Evolutionary conservation across 1,140 invertebrate genomes (phyloP).

Genomic region (Drosophila kohkoa): DNA sequence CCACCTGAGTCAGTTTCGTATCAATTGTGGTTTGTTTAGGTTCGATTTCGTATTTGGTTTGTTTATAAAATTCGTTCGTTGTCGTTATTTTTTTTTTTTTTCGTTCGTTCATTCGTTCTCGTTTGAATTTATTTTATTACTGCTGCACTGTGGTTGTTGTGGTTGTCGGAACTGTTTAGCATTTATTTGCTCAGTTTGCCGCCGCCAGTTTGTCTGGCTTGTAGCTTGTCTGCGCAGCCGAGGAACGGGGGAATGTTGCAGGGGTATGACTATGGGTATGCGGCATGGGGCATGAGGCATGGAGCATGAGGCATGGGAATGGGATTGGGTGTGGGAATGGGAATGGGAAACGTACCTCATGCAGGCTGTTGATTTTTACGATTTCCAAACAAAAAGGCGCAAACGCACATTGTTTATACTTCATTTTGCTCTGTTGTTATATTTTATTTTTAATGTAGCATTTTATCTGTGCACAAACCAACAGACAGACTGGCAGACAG

Average conservation of each 20-base stretch:
- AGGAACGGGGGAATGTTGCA: constrained; percentile 2
- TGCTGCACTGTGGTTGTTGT: constrained; percentile 50
- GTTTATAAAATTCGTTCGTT: constrained; percentile 63
- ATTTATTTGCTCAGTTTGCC: constrained; percentile 73
- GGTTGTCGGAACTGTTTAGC: constrained; percentile 63
- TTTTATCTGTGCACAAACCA: constrained; percentile 38
- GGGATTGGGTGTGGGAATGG: not conserved
- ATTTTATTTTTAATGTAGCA: constrained; percentile 47
- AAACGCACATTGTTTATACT: constrained; percentile 49
- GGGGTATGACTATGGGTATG: constrained; percentile 1
- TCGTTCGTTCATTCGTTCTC: constrained; percentile 10
- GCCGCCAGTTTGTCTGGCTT: constrained; percentile 74
- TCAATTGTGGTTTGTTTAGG: constrained; percentile 76
- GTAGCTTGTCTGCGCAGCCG: constrained; percentile 2
- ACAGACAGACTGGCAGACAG: not conserved
- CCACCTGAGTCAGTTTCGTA: constrained; percentile 63
- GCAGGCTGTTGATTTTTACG: constrained; percentile 61
- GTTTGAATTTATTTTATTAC: constrained; percentile 68
- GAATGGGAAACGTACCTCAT: constrained; percentile 11
- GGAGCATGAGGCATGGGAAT: not conserved
- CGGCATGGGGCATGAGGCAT: not conserved
- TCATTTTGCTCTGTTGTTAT: constrained; percentile 10
- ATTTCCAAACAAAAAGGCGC: constrained; percentile 65
- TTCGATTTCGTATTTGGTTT: constrained; percentile 73
- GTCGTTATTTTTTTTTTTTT: constrained; percentile 21